A percentile compares a stretch with the other conserved stretches of the same genome.
Conservation (phyloP, 2,888 invertebrate species). For the Agrochola lota region DNA sequence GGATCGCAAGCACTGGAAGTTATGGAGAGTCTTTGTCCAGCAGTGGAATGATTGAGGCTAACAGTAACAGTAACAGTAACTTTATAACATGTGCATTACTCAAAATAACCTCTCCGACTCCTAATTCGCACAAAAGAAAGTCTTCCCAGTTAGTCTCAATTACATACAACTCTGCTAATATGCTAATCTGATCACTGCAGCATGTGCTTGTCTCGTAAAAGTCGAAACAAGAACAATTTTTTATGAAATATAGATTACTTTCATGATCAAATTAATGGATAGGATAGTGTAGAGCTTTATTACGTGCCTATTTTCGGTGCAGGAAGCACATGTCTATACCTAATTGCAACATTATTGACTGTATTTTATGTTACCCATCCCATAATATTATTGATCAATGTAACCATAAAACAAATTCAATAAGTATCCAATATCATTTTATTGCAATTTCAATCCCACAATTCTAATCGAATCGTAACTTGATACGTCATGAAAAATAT, state of each 20-base stretch:
- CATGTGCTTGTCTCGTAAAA: too few species aligned
- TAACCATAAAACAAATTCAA: conserved; percentile 8
- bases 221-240: too few species aligned
- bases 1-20: too few species aligned
- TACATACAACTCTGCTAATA: background rate
- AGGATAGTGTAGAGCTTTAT: too few species aligned
- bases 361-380: background rate
- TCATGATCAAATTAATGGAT: background rate
- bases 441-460: conserved; percentile 12
- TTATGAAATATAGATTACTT: background rate
- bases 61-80: too few species aligned
- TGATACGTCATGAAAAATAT: conserved; percentile 2
- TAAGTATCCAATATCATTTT: conserved; percentile 11
- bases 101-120: too few species aligned
- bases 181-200: background rate
- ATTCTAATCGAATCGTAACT: conserved; percentile 10
- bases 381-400: conserved; percentile 12
- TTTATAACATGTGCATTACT: background rate
- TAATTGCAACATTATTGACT: background rate
- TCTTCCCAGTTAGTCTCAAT: background rate
- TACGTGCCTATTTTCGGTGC: background rate
- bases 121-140: background rate
- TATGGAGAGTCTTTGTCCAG: too few species aligned
- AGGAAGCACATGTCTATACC: background rate
- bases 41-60: too few species aligned